A percentile compares a stretch with the other conserved stretches of the same genome.
Conservation (phyloP, 2,113 vertebrate genomes). For the Thinocorus orbignyianus region DNA sequence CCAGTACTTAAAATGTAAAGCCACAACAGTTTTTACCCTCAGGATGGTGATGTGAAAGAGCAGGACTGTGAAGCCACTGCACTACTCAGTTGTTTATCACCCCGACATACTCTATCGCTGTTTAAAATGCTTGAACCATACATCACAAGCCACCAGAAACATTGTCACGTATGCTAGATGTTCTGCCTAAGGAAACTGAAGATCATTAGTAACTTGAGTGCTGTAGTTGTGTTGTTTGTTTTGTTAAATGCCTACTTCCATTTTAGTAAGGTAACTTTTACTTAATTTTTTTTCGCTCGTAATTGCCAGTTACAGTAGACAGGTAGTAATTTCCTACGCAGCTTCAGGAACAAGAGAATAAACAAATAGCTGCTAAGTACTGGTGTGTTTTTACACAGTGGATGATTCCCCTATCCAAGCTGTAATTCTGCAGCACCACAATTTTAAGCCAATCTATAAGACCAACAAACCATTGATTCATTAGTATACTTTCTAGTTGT, state of each 20-base stretch:
- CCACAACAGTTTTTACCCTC: background rate
- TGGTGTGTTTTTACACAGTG: background rate
- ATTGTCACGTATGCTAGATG: background rate
- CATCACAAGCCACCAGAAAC: background rate
- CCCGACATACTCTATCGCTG: background rate
- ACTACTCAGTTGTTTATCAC: background rate
- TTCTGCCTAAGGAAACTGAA: background rate
- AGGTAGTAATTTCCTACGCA: slow-evolving; percentile 26
- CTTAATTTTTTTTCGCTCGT: background rate
- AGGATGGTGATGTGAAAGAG: background rate
- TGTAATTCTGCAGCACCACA: background rate
- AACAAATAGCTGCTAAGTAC: background rate
- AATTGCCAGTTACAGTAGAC: slow-evolving; percentile 16
- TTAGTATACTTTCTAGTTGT: background rate
- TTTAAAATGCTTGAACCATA: background rate
- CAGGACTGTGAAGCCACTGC: background rate
- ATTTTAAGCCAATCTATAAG: slow-evolving; percentile 10
- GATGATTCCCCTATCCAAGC: background rate
- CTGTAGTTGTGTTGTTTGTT: background rate
- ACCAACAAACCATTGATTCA: background rate
- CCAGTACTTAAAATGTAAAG: background rate
- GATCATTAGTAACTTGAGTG: background rate
- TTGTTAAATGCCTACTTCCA: background rate
- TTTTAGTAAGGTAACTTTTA: background rate
- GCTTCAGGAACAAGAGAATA: slow-evolving; percentile 16